phyloP scores from a whole-genome alignment of 2,113 vertebrate species.

The Marmota monax region DNA sequence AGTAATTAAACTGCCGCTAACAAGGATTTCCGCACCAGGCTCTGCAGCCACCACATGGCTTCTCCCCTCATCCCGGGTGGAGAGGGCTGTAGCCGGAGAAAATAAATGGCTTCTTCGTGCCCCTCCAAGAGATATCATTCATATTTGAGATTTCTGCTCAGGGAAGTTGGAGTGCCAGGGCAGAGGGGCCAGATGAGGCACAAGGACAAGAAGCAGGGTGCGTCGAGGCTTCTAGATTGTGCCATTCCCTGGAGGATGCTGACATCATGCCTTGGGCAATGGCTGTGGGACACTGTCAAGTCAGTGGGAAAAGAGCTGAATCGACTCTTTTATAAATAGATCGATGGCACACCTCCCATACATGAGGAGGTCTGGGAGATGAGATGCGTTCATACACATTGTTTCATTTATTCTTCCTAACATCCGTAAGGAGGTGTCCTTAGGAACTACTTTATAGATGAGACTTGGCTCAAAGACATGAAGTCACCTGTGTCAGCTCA shows the following conservation, averaged over 20 bases:
- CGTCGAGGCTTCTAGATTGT: not conserved
- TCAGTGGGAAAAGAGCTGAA: not conserved
- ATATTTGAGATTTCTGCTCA: conserved; percentile 36
- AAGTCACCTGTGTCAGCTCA: not conserved
- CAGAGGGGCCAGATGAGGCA: not conserved
- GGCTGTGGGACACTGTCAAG: not conserved
- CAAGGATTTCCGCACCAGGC: not conserved
- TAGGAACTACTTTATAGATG: not conserved
- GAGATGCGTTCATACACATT: not conserved
- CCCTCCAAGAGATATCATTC: conserved; percentile 45
- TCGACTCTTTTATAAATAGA: not conserved
- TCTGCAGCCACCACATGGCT: not conserved
- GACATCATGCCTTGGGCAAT: conserved; percentile 14
- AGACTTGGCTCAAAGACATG: not conserved
- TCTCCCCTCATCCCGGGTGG: not conserved
- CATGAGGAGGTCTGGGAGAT: not conserved
- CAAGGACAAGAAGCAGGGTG: not conserved
- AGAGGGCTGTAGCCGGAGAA: conserved; percentile 12
- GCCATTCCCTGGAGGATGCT: not conserved
- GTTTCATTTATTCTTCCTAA: not conserved
- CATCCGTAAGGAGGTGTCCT: not conserved
- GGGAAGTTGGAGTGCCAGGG: not conserved
- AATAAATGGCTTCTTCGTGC: conserved; percentile 26
- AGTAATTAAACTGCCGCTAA: conserved; percentile 71
- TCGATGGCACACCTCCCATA: not conserved